Evolutionary conservation across 2,113 vertebrate genomes (phyloP).

Genomic region (Anseranas semipalmata): DNA sequence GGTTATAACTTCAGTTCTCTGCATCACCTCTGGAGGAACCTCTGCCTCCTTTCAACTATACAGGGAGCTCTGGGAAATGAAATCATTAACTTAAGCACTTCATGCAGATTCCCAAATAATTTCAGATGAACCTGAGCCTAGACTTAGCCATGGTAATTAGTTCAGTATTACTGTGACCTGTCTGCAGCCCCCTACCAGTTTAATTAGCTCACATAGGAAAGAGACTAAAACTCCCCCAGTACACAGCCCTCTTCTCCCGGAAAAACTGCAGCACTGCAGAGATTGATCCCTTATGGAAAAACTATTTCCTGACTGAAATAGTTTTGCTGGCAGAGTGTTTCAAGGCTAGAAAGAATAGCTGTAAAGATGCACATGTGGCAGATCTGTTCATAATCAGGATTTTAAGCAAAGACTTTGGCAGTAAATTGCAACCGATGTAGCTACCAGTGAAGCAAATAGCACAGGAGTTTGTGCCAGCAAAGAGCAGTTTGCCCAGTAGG

Average conservation of each 20-base stretch:
- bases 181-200: neutral
- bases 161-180: neutral
- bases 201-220: neutral
- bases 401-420: neutral
- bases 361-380: neutral
- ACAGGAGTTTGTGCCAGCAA: neutral
- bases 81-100: neutral
- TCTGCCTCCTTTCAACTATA: neutral
- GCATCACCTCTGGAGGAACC: neutral
- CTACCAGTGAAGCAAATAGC: neutral
- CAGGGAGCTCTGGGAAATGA: neutral
- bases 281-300: neutral
- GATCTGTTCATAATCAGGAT: neutral
- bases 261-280: neutral
- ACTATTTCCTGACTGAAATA: neutral
- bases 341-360: neutral
- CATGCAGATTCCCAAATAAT: neutral
- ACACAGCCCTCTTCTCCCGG: neutral
- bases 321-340: neutral
- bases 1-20: neutral
- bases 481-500: neutral
- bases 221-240: neutral
- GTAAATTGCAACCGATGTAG: neutral
- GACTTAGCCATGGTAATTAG: neutral
- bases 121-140: neutral